Evolutionary conservation across 2,888 invertebrate genomes (phyloP), one percentile per base, ranked within the genome.

Genomic region (Glyphotaelius pellucidus): DNA sequence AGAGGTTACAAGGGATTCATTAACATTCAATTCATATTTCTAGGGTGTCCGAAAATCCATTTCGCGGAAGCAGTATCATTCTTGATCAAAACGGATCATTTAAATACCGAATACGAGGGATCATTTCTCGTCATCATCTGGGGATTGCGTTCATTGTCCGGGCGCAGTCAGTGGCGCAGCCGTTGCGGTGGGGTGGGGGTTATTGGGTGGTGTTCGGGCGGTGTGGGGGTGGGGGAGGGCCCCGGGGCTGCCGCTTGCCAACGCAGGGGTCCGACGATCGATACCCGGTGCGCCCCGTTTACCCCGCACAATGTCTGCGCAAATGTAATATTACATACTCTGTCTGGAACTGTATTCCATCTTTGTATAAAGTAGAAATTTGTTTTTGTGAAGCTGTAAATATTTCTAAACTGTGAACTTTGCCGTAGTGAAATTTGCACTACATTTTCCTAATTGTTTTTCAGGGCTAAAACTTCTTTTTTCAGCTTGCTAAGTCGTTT

Each of bases 291-390:
- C 81, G 31, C 81, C 25, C 85, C n/a, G 67, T n/a, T 47, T 47
- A 42, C 42, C 42, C 87, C 87, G 32, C 47, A 87, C 87, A 52
- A 52, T 32, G 87, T 52, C 87, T 87, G 52, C 87, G 52, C 87
- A 67, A 30, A 87, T 52, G 30, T 32, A 87, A 38, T 30, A 38
- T 85, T 38, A 85, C 38, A 85, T 3, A 38, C 30, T 14, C 85
- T 42, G 85, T 42, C 85, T 86, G 42, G 42, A 42, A 9, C 0
- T 15, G 42, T 47, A 19, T 32, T 81, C 81, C 3, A 81, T 81
- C 14, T 81, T 67, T n/a, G 25, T 25, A n/a, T 67, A 25, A 67
- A 67, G 25, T 9, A 67, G 67, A 67, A 25, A 67, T 25, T 67
- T 25, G 19, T 7, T 19, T 19, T 15, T 52, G 52, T 5, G 52